Evolutionary conservation across 2,888 invertebrate genomes (phyloP), one percentile per base, ranked within the genome.

Genomic region (Eristalis arbustorum): DNA sequence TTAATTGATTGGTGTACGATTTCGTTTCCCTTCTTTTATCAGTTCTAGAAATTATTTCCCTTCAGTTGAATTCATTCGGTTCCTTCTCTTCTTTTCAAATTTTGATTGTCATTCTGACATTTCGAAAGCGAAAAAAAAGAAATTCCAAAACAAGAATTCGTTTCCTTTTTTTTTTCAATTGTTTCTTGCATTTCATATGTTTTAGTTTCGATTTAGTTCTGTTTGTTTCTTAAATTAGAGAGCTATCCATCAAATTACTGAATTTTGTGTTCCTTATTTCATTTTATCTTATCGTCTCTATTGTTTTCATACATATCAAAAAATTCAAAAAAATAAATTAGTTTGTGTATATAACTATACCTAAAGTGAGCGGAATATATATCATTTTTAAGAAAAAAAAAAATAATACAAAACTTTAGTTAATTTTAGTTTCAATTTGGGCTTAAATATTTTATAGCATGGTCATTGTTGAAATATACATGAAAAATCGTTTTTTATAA

Each of bases 371-470:
- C 84, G 61, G 79, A 78, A 76, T 62, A 76, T 68, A 76, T 66
- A 66, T 59, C 31, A 57, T 68, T 61, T 76, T 84, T 66, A 40
- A 49, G 63, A 49, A 23, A 42, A 59, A 23, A 75, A 61, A 77
- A 74, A 59, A 77, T 71, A 63, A 40, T 23, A 73, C 18, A 67
- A 73, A 61, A 67, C 14, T 64, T 76, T 68, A 72, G 73, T 79
- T 79, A 63, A 84, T 62, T 88, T 84, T 84, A 62, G 74, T 88
- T 89, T 88, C 64, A 72, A 84, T 88, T 88, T 88, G 71, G 82
- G 88, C 85, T 88, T 88, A 80, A 77, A 88, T 82, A 88, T 88
- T 89, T 84, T 79, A 74, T 88, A 77, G 89, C 89, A 89, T 89
- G 89, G 85, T 89, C 88, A 89, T 88, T 89, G 89, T 89, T 88